These are phyloP conservation scores for Phalloptychus januarius DNA, from an alignment of 2,797 vertebrate genomes.

Conservation along the genomic window DNA sequence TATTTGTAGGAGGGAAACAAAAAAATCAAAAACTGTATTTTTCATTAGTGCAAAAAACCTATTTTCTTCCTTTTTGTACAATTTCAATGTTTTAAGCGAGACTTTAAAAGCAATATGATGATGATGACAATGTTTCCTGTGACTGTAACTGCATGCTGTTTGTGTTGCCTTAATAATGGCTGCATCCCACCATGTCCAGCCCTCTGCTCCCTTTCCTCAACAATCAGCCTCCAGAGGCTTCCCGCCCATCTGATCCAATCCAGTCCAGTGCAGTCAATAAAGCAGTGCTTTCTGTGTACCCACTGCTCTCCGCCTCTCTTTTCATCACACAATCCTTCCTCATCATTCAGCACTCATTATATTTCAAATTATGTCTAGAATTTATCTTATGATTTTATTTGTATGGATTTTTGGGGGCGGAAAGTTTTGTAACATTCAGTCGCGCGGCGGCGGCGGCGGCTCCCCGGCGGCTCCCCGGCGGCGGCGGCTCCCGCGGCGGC, in stretches of 20 bases:
- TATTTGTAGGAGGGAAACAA: conserved; percentile 93
- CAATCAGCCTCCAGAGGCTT: too few species aligned
- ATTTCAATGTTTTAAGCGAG: conserved; percentile 92
- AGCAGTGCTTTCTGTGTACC: conserved; percentile 96
- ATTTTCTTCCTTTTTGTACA: conserved; percentile 99
- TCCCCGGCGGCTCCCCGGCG: too few species aligned
- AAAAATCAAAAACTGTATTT: conserved; percentile 95
- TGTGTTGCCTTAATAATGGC: conserved; percentile 93
- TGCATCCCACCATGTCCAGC: conserved; percentile 83
- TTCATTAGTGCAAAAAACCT: conserved; percentile 99
- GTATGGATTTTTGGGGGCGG: too few species aligned
- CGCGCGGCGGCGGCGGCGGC: too few species aligned
- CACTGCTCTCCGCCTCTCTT: conserved; percentile 46
- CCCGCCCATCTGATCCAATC: conserved; percentile 80
- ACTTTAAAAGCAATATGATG: conserved; percentile 99
- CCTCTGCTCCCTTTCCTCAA: conserved; percentile 65
- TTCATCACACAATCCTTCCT: conserved; percentile 17
- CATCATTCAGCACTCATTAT: neutral
- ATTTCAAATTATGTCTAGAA: neutral
- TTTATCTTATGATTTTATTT: neutral
- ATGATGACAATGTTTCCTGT: conserved; percentile 88
- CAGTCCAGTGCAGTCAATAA: conserved; percentile 97
- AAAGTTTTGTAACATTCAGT: neutral
- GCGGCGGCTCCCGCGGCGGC: too few species aligned
- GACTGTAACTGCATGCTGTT: conserved; percentile 96